A percentile compares a stretch with the other conserved stretches of the same genome.
These are phyloP conservation scores for Cynodonichthys magdalenae DNA, from an alignment of 2,797 vertebrate genomes.

Conservation along the genomic window DNA sequence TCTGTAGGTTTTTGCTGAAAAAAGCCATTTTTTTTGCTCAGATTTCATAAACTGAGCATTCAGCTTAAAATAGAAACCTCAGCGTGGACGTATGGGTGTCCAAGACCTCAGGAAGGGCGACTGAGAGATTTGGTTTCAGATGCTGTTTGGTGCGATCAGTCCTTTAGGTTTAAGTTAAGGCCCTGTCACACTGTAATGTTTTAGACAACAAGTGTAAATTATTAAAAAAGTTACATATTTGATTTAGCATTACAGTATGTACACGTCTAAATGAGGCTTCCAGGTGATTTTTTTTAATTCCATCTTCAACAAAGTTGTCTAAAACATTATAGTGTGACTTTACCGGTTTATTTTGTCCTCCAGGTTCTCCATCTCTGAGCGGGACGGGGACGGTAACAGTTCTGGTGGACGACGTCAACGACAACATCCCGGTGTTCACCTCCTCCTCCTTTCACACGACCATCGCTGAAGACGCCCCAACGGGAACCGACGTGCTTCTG, in stretches of 20 bases:
- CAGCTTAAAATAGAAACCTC: slow-evolving; percentile 75
- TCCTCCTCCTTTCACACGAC: slow-evolving; percentile 86
- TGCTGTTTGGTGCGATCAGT: slow-evolving; percentile 6
- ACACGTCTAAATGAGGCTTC: too few relatives aligned
- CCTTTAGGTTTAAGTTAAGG: too few relatives aligned
- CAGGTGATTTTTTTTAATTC: too few relatives aligned
- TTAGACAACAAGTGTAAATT: too few relatives aligned
- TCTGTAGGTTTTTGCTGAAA: slow-evolving; percentile 75
- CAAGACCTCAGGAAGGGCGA: slow-evolving; percentile 68
- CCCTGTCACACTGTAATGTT: too few relatives aligned
- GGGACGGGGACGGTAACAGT: slow-evolving; percentile 91
- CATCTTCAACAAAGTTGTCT: too few relatives aligned
- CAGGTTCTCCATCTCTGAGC: slow-evolving; percentile 91
- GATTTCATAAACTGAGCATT: slow-evolving; percentile 60
- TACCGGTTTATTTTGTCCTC: not conserved
- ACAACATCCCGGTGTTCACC: slow-evolving; percentile 90
- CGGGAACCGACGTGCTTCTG: slow-evolving; percentile 91
- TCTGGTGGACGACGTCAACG: slow-evolving; percentile 92
- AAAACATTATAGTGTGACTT: too few relatives aligned
- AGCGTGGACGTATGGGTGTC: slow-evolving; percentile 53
- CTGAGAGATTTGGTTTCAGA: slow-evolving; percentile 66
- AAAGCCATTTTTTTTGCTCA: slow-evolving; percentile 70
- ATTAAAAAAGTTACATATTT: too few relatives aligned
- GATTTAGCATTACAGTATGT: too few relatives aligned
- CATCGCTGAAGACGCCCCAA: slow-evolving; percentile 90